Evolutionary conservation across 2,888 invertebrate species (phyloP).

Genomic region (Nemotelus pantherinus): DNA sequence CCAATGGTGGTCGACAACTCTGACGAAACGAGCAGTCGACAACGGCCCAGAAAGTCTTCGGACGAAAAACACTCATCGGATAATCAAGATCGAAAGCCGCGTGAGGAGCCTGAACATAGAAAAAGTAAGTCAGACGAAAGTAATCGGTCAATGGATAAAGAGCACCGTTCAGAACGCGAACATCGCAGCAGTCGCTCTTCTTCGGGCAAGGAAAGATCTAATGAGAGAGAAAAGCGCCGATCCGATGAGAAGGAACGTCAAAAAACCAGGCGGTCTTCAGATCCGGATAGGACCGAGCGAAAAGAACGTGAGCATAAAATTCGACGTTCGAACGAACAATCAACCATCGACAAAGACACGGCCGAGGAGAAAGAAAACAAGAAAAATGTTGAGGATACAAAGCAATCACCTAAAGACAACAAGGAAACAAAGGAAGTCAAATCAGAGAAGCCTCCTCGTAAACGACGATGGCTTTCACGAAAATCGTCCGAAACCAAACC

Average conservation of each 20-base stretch:
- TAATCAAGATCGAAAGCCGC: slow-evolving; percentile 17
- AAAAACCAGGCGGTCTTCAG: not conserved
- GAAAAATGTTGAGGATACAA: slow-evolving; percentile 56
- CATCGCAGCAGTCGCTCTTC: slow-evolving; percentile 32
- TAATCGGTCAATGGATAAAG: not conserved
- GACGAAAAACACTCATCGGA: slow-evolving; percentile 14
- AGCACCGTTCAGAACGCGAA: slow-evolving; percentile 44
- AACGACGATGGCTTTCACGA: slow-evolving; percentile 62
- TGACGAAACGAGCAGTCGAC: not conserved
- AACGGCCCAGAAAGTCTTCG: not conserved
- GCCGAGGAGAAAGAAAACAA: slow-evolving; percentile 53
- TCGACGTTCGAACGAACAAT: slow-evolving; percentile 52
- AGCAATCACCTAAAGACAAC: slow-evolving; percentile 32
- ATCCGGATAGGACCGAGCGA: not conserved
- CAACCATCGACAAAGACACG: slow-evolving; percentile 49
- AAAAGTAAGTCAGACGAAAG: slow-evolving; percentile 38
- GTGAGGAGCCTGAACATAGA: slow-evolving; percentile 24
- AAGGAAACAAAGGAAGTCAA: not conserved
- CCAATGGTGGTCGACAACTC: not conserved
- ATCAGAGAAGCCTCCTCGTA: slow-evolving; percentile 62
- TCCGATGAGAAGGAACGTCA: not conserved
- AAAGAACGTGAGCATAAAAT: slow-evolving; percentile 40
- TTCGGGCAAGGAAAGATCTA: not conserved
- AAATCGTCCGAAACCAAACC: slow-evolving; percentile 68
- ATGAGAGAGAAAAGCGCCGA: not conserved